These are phyloP conservation scores for Megalops atlanticus DNA, from an alignment of 2,113 vertebrate species.

Conservation along the genomic window DNA sequence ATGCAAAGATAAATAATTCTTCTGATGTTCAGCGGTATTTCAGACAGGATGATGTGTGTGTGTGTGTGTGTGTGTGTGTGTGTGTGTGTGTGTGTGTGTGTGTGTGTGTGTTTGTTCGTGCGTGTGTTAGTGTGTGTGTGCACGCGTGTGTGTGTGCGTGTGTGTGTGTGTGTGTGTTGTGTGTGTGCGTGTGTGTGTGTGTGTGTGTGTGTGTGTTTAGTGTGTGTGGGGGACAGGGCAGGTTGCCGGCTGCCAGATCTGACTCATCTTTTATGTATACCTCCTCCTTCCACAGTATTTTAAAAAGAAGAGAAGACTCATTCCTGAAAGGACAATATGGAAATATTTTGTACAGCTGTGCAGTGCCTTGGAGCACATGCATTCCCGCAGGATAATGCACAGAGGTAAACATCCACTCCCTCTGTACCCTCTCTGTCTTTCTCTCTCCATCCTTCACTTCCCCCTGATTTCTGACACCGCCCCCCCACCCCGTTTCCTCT, in stretches of 20 bases:
- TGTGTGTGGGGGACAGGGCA: slow-evolving; percentile 22
- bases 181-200: neutral
- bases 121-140: neutral
- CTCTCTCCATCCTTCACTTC: neutral
- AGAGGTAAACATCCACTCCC: slow-evolving; percentile 67
- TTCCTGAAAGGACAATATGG: slow-evolving; percentile 83
- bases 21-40: slow-evolving; percentile 61
- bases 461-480: neutral
- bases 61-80: neutral
- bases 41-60: slow-evolving; percentile 15
- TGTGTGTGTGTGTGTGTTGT: neutral
- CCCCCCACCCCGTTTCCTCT: neutral
- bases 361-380: slow-evolving; percentile 85
- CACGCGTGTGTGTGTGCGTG: neutral
- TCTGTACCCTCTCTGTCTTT: neutral
- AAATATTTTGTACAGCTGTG: slow-evolving; percentile 86
- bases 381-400: slow-evolving; percentile 84
- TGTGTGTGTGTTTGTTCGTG: neutral
- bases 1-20: slow-evolving; percentile 62
- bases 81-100: no score
- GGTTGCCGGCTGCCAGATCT: slow-evolving; percentile 41
- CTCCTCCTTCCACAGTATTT: slow-evolving; percentile 72
- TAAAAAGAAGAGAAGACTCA: slow-evolving; percentile 84
- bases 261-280: slow-evolving; percentile 59
- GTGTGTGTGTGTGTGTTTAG: neutral